Percentiles rank a stretch among this genome's conserved stretches.
These are phyloP conservation scores for Enteromius radiatus DNA, from an alignment of 2,797 vertebrate species.

Conservation along the genomic window DNA sequence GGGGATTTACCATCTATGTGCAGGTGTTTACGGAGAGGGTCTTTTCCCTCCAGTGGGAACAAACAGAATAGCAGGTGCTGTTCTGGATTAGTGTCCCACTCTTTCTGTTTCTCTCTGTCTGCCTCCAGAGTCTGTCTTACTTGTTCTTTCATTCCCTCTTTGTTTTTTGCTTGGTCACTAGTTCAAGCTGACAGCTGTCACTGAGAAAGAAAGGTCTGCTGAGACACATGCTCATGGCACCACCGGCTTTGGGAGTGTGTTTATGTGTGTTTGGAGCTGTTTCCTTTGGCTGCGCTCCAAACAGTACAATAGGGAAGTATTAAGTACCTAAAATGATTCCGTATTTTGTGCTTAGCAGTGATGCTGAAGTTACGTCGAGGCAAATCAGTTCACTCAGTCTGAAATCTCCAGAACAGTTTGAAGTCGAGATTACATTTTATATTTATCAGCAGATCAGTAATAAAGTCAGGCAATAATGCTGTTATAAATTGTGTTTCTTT, in stretches of 20 bases:
- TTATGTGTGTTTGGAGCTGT: conserved; percentile 21
- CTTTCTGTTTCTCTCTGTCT: conserved; percentile 31
- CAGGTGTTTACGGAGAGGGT: conserved; percentile 6
- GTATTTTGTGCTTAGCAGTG: background rate
- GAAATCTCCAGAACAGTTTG: background rate
- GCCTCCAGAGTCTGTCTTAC: conserved; percentile 15
- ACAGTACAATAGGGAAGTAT: background rate
- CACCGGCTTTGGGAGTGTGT: background rate
- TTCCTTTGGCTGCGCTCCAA: conserved; percentile 5
- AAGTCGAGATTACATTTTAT: background rate
- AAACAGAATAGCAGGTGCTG: conserved; percentile 30
- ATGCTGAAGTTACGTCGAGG: background rate
- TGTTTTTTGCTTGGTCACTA: conserved; percentile 34
- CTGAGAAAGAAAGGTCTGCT: conserved; percentile 4
- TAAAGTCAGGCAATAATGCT: background rate
- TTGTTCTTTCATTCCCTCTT: conserved; percentile 22
- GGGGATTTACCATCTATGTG: conserved; percentile 28
- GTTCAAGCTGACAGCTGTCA: conserved; percentile 45
- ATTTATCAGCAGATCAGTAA: background rate
- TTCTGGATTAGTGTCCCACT: conserved; percentile 29
- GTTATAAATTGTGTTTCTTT: background rate
- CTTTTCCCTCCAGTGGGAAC: conserved; percentile 18
- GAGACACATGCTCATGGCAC: conserved; percentile 27
- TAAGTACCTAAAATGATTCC: background rate
- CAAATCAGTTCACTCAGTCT: background rate